A percentile compares a stretch with the other conserved stretches of the same genome.
Conservation (phyloP, 2,113 vertebrate species). For the Sinosuthora webbiana region DNA sequence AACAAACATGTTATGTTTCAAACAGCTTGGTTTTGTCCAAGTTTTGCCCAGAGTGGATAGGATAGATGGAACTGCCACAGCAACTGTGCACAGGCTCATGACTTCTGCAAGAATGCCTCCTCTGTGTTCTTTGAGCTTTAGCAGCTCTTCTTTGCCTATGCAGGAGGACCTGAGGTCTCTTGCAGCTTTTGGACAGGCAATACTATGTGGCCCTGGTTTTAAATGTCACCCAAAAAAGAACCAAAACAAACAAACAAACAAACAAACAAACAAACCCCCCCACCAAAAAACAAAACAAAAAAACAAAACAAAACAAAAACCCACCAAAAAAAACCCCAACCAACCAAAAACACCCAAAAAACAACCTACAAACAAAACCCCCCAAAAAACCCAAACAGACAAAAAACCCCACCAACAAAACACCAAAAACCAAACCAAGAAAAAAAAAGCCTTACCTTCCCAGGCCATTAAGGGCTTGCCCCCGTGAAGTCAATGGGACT, state of each 20-base stretch:
- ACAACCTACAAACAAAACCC: neutral
- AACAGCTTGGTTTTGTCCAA: neutral
- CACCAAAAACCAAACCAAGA: neutral
- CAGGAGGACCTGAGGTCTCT: neutral
- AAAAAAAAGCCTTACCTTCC: neutral
- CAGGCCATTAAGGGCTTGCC: constrained; percentile 1
- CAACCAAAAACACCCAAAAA: neutral
- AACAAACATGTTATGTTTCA: neutral
- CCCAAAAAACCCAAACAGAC: no score
- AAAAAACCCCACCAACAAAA: neutral
- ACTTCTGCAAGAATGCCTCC: neutral
- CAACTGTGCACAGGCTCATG: neutral
- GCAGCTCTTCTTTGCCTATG: neutral
- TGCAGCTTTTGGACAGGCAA: neutral
- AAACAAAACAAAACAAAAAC: no score
- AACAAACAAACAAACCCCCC: no score
- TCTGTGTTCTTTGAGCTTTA: neutral
- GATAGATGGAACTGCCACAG: neutral
- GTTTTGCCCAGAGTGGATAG: neutral
- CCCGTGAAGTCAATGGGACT: neutral
- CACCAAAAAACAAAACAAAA: neutral
- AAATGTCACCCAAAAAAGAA: neutral
- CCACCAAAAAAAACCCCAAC: no score
- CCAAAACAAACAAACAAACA: no score
- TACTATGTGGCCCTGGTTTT: neutral